Percentiles rank a stretch among this genome's conserved stretches.
These are phyloP conservation scores for Gymnorhina tibicen DNA, from an alignment of 2,113 vertebrate genomes.

Conservation along the genomic window DNA sequence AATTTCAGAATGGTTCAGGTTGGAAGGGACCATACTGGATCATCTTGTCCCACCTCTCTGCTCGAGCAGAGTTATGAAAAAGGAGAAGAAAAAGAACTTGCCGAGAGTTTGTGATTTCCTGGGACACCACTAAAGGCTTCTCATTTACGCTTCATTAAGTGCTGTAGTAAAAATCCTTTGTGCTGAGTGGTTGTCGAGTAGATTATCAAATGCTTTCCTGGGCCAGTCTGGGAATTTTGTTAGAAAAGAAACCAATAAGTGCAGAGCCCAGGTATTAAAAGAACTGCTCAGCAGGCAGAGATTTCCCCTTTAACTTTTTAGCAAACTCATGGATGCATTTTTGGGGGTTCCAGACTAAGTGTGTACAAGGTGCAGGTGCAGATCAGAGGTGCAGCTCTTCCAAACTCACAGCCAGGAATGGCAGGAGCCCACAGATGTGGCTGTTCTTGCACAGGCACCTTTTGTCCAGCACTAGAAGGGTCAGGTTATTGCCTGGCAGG, in stretches of 20 bases:
- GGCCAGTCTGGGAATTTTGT: background rate
- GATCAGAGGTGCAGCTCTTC: background rate
- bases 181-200: background rate
- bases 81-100: background rate
- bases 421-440: background rate
- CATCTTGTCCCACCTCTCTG: background rate
- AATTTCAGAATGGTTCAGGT: background rate
- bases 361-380: accelerated
- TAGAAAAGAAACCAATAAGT: accelerated
- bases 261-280: no score
- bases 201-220: background rate
- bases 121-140: background rate
- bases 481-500: background rate
- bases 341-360: background rate
- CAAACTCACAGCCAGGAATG: accelerated
- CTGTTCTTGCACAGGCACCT: background rate
- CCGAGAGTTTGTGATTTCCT: background rate
- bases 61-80: background rate
- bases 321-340: accelerated
- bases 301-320: background rate
- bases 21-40: background rate
- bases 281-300: background rate
- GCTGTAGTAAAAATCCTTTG: background rate
- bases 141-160: accelerated
- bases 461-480: background rate